Base-by-base conservation (phyloP, 2,888 invertebrate genomes). In the Volucella inflata region DNA sequence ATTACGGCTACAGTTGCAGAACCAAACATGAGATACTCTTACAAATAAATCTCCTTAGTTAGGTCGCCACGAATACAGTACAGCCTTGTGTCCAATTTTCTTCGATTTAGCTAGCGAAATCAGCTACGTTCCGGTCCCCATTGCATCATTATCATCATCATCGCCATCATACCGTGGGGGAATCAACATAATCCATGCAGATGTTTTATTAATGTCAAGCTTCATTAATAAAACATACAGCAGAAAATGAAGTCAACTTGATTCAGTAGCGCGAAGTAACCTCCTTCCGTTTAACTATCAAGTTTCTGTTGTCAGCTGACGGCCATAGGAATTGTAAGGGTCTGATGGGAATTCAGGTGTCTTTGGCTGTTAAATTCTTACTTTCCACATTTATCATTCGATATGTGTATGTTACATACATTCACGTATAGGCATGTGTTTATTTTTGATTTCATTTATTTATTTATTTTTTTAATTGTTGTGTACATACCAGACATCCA, bases 171-270 rank as follows among this genome's bases (percentile, higher is more conserved):
- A 81, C 85, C 84, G 57, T 59, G 14, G 85, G 81, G 85, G 85
- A 85, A 85, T 85, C 85, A 85, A 72, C 85, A 85, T 85, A 85
- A 81, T 87, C 87, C 87, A 87, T 84, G 87, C 74, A 81, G 83
- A 87, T 87, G 87, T 87, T 87, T 87, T 87, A 87, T 87, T 87
- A 87, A 87, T 87, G 87, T 87, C 87, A 75, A 80, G 76, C 82
- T 87, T 87, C 87, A 87, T 87, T 87, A 87, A 87, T 87, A 87
- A 87, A 87, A 87, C 87, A 87, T 87, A 81, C 70, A 76, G 77
- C 62, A 87, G 83, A 80, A 81, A 85, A 85, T 76, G 71, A 60
- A 84, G 80, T 81, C 70, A 80, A 80, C 79, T 51, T 51, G 81
- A 59, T 59, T 44, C 60, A 48, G 55, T 77, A 76, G 64, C 77